Percentiles rank a stretch among this genome's conserved stretches.
These are phyloP conservation scores for Pseudomugil tenellus DNA, from an alignment of 2,797 vertebrate species.

Conservation along the genomic window DNA sequence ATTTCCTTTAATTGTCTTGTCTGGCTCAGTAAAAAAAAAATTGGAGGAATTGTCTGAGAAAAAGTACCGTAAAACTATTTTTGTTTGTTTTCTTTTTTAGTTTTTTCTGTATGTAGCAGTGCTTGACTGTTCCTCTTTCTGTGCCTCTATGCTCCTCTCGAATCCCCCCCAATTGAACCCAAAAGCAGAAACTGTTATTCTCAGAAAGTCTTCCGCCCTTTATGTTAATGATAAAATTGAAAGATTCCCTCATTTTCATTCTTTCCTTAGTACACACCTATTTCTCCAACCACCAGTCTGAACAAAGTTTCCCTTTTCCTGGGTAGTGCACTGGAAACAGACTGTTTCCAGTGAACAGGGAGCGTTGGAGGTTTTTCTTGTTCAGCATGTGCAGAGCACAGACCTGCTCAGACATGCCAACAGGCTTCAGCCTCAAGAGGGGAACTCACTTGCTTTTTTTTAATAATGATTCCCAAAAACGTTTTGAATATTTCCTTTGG, in stretches of 20 bases:
- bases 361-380: slow-evolving; percentile 77
- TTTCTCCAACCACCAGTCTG: slow-evolving; percentile 49
- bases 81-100: slow-evolving; percentile 24
- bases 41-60: slow-evolving; percentile 6
- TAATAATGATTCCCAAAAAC: slow-evolving; percentile 14
- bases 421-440: slow-evolving; percentile 35
- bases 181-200: slow-evolving; percentile 44
- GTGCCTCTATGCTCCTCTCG: slow-evolving; percentile 1
- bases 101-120: slow-evolving; percentile 7
- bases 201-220: slow-evolving; percentile 33
- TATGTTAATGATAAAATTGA: slow-evolving; percentile 49
- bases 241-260: slow-evolving; percentile 58
- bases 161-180: slow-evolving; percentile 26
- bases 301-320: slow-evolving; percentile 22
- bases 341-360: slow-evolving; percentile 29
- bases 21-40: slow-evolving; percentile 12
- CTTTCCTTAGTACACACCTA: slow-evolving; percentile 46
- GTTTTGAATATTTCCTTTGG: slow-evolving; percentile 18
- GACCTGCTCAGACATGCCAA: slow-evolving; percentile 68
- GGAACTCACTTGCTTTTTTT: slow-evolving; percentile 39
- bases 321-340: slow-evolving; percentile 46
- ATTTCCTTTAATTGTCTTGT: slow-evolving; percentile 17
- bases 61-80: slow-evolving; percentile 15
- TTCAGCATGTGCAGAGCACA: slow-evolving; percentile 51
- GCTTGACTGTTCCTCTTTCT: slow-evolving; percentile 25